Percentiles rank a stretch among this genome's conserved stretches.
phyloP scores from a whole-genome alignment of 1,140 invertebrate species.

The Macrobrachium nipponense region DNA sequence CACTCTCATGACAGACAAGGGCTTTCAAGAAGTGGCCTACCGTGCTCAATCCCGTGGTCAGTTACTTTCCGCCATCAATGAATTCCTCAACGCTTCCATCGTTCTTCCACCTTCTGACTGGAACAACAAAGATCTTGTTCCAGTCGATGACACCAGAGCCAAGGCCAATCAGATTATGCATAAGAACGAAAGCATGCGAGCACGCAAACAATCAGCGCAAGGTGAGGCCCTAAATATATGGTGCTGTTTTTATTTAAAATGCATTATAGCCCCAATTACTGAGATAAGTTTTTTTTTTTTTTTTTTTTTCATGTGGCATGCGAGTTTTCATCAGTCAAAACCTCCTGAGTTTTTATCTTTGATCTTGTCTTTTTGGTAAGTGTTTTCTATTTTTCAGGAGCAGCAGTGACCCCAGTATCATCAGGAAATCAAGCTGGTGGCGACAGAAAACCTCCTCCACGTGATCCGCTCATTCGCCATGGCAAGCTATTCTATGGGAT shows the following conservation, averaged over 20 bases:
- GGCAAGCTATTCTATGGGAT: slow-evolving; percentile 86
- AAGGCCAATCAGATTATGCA: slow-evolving; percentile 67
- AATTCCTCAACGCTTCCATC: slow-evolving; percentile 89
- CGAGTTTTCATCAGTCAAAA: too few relatives aligned
- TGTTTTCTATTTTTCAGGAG: not conserved
- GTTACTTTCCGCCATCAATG: slow-evolving; percentile 91
- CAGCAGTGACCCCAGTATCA: not conserved
- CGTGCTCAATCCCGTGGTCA: slow-evolving; percentile 87
- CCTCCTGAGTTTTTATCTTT: too few relatives aligned
- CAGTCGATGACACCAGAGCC: slow-evolving; percentile 80
- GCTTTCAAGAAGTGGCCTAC: slow-evolving; percentile 93
- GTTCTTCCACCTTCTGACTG: slow-evolving; percentile 96
- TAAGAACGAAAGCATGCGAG: slow-evolving; percentile 63
- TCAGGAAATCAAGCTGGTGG: slow-evolving; percentile 36
- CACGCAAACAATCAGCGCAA: slow-evolving; percentile 54
- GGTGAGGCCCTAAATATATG: not conserved
- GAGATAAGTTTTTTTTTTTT: too few relatives aligned
- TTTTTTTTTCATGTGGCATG: too few relatives aligned
- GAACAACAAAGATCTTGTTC: slow-evolving; percentile 90
- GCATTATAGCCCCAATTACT: too few relatives aligned
- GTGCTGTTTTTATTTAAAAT: too few relatives aligned
- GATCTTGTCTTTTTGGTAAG: too few relatives aligned
- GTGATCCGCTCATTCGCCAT: slow-evolving; percentile 78
- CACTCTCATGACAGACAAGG: slow-evolving; percentile 94
- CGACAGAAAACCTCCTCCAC: slow-evolving; percentile 43